Base-by-base conservation (phyloP, 2,113 vertebrate genomes). In the Nycticryphes semicollaris region DNA sequence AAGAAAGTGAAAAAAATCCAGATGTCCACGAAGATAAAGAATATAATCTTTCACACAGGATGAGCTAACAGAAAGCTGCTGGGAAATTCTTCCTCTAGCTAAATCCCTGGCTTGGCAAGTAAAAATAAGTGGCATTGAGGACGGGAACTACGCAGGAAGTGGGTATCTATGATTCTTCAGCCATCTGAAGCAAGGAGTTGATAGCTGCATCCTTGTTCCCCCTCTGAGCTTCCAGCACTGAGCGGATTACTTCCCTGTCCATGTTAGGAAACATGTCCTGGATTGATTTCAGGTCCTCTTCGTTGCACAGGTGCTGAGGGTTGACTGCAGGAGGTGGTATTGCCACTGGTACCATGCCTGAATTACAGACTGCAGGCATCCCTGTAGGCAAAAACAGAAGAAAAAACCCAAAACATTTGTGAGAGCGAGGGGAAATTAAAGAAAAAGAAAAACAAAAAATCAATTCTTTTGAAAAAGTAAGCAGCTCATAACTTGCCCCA, bases 241-340 rank as follows among this genome's bases (percentile, higher is more conserved):
- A 99, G 93, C 98, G 99, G 86, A 99, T 98, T 95, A 99, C 99
- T 97, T 99, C 99, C 76, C 96, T 98, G 95, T 99, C 99, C 97
- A 99, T 98, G 98, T 99, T 99, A 91, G 99, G 99, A 96, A 99
- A 99, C 99, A 99, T 99, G 96, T 99, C 99, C 97, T 99, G 99
- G 90, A 99, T 98, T 87, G 98, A 98, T 97, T 98, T 99, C 94
- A 99, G 98, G 93, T 99, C 99, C 84, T 99, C 98, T 96, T 99
- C 99, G 0, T 96, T 98, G 95, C 97, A 99, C 75, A 97, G 96
- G 21, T 98, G 98, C 93, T 98, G 99, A 60, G 97, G 93, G 17
- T 98, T 98, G 25, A 98, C 94, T 0, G 98, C 95, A 11, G 99
- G 98, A 27, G 98, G 97, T 14, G 99, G 98, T 94, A 99, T 95